Percentiles rank a stretch among this genome's conserved stretches.
Conservation (phyloP, 1,140 invertebrate species). For the Monochamus saltuarius region DNA sequence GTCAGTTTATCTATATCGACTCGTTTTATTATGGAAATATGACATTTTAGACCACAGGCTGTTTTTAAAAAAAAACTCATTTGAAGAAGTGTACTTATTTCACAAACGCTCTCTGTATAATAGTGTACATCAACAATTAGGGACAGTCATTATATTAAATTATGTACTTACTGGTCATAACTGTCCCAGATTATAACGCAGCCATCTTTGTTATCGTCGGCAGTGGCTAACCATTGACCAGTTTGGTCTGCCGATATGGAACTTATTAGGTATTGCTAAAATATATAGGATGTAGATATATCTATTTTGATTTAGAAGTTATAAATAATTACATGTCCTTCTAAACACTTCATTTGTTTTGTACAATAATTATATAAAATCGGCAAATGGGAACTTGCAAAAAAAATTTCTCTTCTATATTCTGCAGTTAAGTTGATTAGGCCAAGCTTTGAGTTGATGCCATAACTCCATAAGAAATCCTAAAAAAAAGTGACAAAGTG, state of each 20-base stretch:
- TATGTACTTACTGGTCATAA: no score
- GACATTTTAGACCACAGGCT: no score
- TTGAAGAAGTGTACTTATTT: no score
- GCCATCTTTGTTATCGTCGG: constrained; percentile 55
- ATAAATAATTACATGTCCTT: constrained; percentile 57
- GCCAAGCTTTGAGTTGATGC: constrained; percentile 55
- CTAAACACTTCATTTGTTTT: constrained; percentile 56
- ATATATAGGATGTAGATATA: not conserved
- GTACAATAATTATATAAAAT: constrained; percentile 58
- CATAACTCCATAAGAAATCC: constrained; percentile 58
- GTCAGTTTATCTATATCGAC: no score
- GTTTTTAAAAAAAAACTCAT: no score
- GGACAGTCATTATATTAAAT: no score
- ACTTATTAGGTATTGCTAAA: constrained; percentile 23
- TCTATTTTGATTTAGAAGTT: not conserved
- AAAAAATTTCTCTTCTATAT: constrained; percentile 54
- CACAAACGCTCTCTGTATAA: no score
- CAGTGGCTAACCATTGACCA: constrained; percentile 53
- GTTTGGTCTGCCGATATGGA: constrained; percentile 19
- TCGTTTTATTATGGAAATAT: no score
- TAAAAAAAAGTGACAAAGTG: no score
- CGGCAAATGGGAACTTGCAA: constrained; percentile 56
- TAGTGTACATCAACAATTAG: no score
- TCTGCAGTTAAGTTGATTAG: constrained; percentile 57
- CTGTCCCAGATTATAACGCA: constrained; percentile 60